These are phyloP conservation scores for Lamproptera curius DNA, from an alignment of 2,888 invertebrate genomes.

Conservation along the genomic window DNA sequence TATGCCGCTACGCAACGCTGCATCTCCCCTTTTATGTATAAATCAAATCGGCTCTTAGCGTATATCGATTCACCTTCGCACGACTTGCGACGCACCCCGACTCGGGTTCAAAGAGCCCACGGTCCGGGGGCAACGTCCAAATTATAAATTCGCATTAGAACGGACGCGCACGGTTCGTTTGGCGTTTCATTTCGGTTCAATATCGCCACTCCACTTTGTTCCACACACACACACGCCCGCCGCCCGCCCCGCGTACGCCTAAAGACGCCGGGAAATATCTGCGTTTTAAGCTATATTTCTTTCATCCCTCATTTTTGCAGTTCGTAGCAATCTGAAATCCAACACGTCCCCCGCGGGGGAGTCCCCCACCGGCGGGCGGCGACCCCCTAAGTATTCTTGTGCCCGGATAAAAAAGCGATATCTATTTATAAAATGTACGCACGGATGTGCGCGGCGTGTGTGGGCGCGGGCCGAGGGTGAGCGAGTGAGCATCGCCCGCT, in stretches of 20 bases:
- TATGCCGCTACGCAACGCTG: constrained; percentile 3
- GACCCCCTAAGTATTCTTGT: constrained; percentile 70
- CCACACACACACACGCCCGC: constrained; percentile 69
- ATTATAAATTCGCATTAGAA: constrained; percentile 79
- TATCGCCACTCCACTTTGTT: constrained; percentile 78
- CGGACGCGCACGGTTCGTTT: constrained; percentile 78
- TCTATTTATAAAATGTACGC: constrained; percentile 77
- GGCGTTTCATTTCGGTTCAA: constrained; percentile 78
- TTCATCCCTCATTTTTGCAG: constrained; percentile 81
- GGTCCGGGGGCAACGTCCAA: constrained; percentile 71
- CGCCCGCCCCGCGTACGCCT: constrained; percentile 56
- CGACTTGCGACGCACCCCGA: constrained; percentile 51
- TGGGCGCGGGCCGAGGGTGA: constrained; percentile 55
- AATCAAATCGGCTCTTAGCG: constrained; percentile 71
- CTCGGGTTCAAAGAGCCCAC: constrained; percentile 68
- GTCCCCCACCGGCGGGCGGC: constrained; percentile 59
- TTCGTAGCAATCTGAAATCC: constrained; percentile 80
- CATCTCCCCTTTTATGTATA: constrained; percentile 57
- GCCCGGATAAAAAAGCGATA: constrained; percentile 78
- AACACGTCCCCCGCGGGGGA: constrained; percentile 76
- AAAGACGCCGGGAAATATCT: constrained; percentile 78
- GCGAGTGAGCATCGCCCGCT: constrained; percentile 63
- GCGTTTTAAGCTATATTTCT: constrained; percentile 80
- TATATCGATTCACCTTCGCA: constrained; percentile 66
- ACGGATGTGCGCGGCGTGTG: constrained; percentile 62